Conservation (phyloP, 2,113 vertebrate species). For the Talpa occidentalis region DNA sequence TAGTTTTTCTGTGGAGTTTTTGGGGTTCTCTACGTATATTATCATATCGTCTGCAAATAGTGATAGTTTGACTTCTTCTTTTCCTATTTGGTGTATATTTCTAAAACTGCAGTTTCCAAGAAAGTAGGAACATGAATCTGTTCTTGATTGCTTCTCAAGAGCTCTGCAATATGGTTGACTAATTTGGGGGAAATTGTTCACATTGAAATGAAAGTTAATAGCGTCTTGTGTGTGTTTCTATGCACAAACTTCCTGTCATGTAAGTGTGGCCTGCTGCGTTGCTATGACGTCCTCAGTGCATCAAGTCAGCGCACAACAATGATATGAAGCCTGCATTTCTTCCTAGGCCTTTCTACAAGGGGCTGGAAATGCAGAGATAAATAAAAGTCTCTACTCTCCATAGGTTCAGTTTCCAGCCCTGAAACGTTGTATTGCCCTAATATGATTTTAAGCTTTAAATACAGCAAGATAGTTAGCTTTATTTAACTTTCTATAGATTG, state of each 20-base stretch:
- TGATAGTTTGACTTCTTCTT: too few species aligned
- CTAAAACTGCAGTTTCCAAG: not conserved
- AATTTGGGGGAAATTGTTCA: not conserved
- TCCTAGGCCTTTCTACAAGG: not conserved
- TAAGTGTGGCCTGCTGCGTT: not conserved
- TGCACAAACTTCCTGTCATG: not conserved
- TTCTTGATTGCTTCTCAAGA: not conserved
- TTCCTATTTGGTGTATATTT: not conserved
- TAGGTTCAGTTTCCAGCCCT: not conserved
- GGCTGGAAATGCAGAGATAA: not conserved
- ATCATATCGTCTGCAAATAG: too few species aligned
- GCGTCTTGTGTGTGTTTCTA: accelerated
- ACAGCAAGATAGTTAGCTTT: not conserved
- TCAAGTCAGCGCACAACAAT: not conserved
- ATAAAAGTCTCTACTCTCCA: not conserved
- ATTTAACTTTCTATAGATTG: not conserved
- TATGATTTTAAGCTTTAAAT: not conserved
- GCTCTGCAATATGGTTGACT: not conserved
- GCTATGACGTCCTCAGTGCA: not conserved
- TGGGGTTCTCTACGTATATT: too few species aligned
- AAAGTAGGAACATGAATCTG: not conserved
- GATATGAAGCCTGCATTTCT: not conserved
- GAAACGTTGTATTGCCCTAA: not conserved
- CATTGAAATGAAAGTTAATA: not conserved
- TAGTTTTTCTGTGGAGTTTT: too few species aligned